Conservation (phyloP, 1,140 invertebrate genomes). For the Drosophila sp. region DNA sequence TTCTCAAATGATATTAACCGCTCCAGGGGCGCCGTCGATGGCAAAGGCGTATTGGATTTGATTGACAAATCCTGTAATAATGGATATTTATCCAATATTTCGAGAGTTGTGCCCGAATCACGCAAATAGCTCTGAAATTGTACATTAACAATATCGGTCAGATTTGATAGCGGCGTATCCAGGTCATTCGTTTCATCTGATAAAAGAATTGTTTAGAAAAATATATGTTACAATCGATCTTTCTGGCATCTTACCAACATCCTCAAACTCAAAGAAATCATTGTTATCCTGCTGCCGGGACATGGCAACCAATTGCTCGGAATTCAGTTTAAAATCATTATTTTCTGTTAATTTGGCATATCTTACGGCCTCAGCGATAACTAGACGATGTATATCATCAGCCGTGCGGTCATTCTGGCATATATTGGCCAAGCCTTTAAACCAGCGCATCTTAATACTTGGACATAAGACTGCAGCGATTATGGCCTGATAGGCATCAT, state of each 20-base stretch:
- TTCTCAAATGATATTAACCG: conserved; percentile 3
- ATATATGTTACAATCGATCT: not conserved
- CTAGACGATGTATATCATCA: conserved; percentile 26
- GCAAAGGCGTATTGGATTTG: conserved; percentile 38
- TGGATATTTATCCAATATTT: conserved; percentile 34
- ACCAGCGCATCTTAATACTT: conserved; percentile 39
- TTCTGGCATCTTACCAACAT: conserved; percentile 7
- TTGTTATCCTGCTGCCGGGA: not conserved
- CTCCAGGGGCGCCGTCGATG: conserved; percentile 22
- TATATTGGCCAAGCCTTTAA: conserved; percentile 24
- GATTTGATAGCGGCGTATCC: conserved; percentile 28
- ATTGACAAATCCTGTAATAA: conserved; percentile 30
- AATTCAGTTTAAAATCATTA: not conserved
- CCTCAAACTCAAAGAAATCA: conserved; percentile 46
- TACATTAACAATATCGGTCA: conserved; percentile 14
- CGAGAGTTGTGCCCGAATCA: conserved; percentile 28
- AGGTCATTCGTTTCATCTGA: conserved; percentile 31
- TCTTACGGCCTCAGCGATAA: conserved; percentile 26
- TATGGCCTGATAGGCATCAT: conserved; percentile 30
- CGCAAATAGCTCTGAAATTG: conserved; percentile 33
- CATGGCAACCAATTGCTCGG: not conserved
- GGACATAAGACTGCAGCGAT: conserved; percentile 38
- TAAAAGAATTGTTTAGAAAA: not conserved
- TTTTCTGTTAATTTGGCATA: conserved; percentile 30
- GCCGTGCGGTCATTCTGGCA: conserved; percentile 7